phyloP scores from a whole-genome alignment of 2,113 vertebrate species.

The Ammodytes dubius region DNA sequence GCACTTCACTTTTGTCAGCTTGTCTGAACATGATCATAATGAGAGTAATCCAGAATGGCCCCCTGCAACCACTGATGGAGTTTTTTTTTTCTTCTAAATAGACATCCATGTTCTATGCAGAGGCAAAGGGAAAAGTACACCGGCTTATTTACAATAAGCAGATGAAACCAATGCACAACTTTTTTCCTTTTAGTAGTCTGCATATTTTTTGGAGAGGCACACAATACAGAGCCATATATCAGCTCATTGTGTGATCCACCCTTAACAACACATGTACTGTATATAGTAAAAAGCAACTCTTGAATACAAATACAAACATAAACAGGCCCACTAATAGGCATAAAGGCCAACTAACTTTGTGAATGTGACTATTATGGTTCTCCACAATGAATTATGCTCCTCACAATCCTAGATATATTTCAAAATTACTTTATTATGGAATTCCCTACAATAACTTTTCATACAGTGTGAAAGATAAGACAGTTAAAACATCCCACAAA shows the following conservation, averaged over 20 bases:
- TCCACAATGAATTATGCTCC: background rate
- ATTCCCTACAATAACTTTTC: background rate
- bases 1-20: background rate
- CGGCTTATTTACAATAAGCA: background rate
- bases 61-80: background rate
- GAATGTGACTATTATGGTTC: background rate
- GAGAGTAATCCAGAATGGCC: background rate
- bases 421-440: background rate
- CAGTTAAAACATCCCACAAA: background rate
- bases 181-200: background rate
- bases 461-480: constrained; percentile 4
- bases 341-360: background rate
- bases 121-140: background rate
- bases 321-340: background rate
- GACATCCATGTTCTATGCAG: background rate
- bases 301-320: background rate
- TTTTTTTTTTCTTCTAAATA: background rate
- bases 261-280: background rate
- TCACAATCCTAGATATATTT: background rate
- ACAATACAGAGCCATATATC: background rate
- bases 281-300: background rate
- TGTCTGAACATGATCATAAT: background rate
- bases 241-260: background rate
- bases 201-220: background rate
- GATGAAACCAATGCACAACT: background rate